These are phyloP conservation scores for Cinara cedri DNA, from an alignment of 2,888 invertebrate species.

Conservation along the genomic window DNA sequence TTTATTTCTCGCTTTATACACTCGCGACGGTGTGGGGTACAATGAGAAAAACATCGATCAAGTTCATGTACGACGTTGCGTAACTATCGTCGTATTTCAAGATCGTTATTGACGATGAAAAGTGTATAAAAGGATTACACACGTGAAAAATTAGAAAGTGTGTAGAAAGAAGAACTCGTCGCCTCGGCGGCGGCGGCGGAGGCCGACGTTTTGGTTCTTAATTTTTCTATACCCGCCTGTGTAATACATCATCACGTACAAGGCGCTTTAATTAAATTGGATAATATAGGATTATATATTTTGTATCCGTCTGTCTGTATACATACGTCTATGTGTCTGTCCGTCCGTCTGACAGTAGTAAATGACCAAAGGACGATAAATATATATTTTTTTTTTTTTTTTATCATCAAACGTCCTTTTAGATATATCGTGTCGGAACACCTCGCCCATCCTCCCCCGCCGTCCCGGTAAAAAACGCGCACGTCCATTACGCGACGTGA, in stretches of 20 bases:
- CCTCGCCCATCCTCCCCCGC: too few species aligned
- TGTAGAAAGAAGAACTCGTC: conserved; percentile 34
- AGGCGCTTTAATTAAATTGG: conserved; percentile 42
- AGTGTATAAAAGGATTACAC: conserved; percentile 26
- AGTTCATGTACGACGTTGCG: conserved; percentile 33
- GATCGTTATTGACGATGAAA: conserved; percentile 46
- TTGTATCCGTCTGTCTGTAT: neutral
- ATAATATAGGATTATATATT: neutral
- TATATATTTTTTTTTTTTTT: neutral
- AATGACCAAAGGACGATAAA: conserved; percentile 8
- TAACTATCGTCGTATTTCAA: conserved; percentile 43
- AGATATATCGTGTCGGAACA: too few species aligned
- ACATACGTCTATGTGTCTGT: neutral
- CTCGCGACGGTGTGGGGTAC: neutral
- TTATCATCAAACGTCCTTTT: neutral
- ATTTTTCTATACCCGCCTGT: conserved; percentile 10
- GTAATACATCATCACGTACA: conserved; percentile 26
- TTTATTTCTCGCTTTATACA: conserved; percentile 28
- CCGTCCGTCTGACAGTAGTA: conserved; percentile 29
- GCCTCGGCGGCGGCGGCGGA: too few species aligned
- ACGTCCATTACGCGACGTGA: neutral
- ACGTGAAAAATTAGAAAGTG: conserved; percentile 52
- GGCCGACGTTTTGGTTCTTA: conserved; percentile 26
- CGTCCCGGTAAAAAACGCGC: neutral
- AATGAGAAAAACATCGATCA: conserved; percentile 48